Evolutionary conservation across 2,113 vertebrate species (phyloP).

Genomic region (Parotia lawesii): DNA sequence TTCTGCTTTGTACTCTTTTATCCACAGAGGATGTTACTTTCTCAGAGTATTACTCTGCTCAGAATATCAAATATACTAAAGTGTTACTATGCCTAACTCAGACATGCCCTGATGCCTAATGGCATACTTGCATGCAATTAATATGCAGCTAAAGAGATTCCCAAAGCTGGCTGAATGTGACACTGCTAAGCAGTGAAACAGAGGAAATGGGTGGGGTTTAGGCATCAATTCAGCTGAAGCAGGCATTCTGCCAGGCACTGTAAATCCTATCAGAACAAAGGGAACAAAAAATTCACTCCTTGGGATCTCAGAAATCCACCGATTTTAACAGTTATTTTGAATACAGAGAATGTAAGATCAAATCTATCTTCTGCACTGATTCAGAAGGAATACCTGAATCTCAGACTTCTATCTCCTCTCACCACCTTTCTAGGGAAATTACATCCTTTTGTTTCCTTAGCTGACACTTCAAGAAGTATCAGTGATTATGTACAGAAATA

Average conservation of each 20-base stretch:
- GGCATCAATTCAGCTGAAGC: slow-evolving; percentile 44
- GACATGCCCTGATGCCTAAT: background rate
- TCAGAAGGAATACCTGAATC: background rate
- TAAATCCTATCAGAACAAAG: slow-evolving; percentile 62
- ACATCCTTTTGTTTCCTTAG: background rate
- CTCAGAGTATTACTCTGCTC: background rate
- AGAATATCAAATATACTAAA: background rate
- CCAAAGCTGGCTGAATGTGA: slow-evolving; percentile 34
- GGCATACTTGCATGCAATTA: slow-evolving; percentile 21
- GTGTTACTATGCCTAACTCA: background rate
- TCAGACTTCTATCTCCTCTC: background rate
- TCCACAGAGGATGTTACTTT: background rate
- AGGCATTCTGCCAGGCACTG: slow-evolving; percentile 46
- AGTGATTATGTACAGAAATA: background rate
- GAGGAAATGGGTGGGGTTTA: slow-evolving; percentile 60
- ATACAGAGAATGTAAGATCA: background rate
- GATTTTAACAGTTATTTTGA: background rate
- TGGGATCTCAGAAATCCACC: background rate
- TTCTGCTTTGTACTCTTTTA: background rate
- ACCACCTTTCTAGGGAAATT: background rate
- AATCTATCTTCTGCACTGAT: background rate
- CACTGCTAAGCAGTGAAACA: slow-evolving; percentile 14
- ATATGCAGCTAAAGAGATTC: slow-evolving; percentile 37
- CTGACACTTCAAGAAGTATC: background rate
- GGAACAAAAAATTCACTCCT: slow-evolving; percentile 9